phyloP scores from a whole-genome alignment of 2,113 vertebrate genomes.

The Platichthys stellatus region DNA sequence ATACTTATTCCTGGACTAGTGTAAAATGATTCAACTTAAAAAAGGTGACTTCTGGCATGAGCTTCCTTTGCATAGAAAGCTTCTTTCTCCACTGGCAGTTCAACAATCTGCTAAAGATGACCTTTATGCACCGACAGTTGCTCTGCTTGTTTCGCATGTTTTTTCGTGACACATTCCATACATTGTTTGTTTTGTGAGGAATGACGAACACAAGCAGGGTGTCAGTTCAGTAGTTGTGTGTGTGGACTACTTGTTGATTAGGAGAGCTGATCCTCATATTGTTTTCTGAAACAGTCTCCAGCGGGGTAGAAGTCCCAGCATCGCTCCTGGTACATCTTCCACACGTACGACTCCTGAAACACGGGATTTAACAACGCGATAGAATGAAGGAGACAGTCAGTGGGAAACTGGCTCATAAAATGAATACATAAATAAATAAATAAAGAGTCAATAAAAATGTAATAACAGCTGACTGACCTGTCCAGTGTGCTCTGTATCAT shows the following conservation, averaged over 20 bases:
- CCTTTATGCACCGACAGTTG: no score
- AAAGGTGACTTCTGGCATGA: background rate
- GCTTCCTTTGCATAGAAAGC: background rate
- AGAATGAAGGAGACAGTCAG: background rate
- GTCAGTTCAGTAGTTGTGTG: background rate
- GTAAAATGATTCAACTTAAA: background rate
- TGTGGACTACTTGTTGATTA: constrained; percentile 41
- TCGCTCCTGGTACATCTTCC: constrained; percentile 87
- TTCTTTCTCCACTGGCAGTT: background rate
- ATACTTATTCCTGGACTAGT: background rate
- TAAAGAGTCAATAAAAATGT: background rate
- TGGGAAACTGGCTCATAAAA: background rate
- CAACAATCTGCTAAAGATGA: background rate
- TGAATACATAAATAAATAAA: background rate
- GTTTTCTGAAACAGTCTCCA: constrained; percentile 85
- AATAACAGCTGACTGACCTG: constrained; percentile 81
- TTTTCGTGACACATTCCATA: constrained; percentile 10
- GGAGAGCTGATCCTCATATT: constrained; percentile 84
- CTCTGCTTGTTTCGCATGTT: background rate
- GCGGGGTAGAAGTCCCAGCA: constrained; percentile 85
- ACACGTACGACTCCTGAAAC: constrained; percentile 83
- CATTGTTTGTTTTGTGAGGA: constrained; percentile 16
- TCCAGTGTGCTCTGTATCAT: constrained; percentile 93
- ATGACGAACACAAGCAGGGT: constrained; percentile 13
- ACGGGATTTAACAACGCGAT: background rate